Evolutionary conservation across 2,113 vertebrate species (phyloP).

Genomic region (Illadopsis cleaveri): DNA sequence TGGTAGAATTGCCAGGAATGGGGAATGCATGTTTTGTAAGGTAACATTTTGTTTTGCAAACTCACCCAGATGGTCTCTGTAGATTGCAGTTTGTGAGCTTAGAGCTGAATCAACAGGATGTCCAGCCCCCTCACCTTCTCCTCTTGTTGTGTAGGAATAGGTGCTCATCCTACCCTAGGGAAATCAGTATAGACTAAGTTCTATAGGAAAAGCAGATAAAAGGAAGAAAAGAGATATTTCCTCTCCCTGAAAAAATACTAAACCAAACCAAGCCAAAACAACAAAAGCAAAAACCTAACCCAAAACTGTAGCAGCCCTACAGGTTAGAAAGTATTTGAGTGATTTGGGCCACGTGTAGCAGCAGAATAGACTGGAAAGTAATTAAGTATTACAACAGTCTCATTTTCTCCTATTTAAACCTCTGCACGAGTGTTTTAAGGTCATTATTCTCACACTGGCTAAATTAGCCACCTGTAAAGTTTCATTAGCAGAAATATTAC

Average conservation of each 20-base stretch:
- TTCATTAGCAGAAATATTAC: constrained; percentile 19
- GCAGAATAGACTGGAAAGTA: background rate
- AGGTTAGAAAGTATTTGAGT: background rate
- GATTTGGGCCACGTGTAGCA: background rate
- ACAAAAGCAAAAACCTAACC: background rate
- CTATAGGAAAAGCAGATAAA: background rate
- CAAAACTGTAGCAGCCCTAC: background rate
- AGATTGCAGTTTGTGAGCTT: background rate
- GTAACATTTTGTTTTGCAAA: background rate
- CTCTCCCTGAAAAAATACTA: background rate
- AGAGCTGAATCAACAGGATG: constrained; percentile 4
- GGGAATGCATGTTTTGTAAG: background rate
- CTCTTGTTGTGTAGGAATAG: background rate
- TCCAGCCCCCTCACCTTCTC: background rate
- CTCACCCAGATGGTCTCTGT: constrained; percentile 16
- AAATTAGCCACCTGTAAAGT: background rate
- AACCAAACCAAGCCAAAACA: background rate
- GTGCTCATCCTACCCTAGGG: background rate
- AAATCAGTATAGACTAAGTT: background rate
- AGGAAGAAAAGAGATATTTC: background rate
- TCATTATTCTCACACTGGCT: constrained; percentile 2
- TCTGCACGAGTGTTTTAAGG: background rate
- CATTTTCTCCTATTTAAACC: constrained; percentile 4
- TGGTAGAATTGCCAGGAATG: background rate
- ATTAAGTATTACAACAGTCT: background rate